Percentiles rank a stretch among this genome's conserved stretches.
These are phyloP conservation scores for Thecocarcelia acutangulata DNA, from an alignment of 2,888 invertebrate genomes.

Conservation along the genomic window DNA sequence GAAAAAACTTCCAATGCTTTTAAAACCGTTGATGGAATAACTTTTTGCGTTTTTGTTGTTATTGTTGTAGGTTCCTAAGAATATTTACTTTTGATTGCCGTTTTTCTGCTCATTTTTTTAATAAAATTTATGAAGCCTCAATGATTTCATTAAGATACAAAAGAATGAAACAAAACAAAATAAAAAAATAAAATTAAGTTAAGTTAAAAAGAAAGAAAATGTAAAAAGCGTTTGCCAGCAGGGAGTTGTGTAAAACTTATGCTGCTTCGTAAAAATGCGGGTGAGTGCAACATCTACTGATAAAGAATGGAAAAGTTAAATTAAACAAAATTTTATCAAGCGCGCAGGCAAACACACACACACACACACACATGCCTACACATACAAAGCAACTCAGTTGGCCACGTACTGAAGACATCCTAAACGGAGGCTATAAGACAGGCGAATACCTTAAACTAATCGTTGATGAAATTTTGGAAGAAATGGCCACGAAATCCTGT, in stretches of 20 bases:
- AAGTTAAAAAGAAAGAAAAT: conserved; percentile 21
- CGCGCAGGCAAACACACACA: background rate
- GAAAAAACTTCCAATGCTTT: too few species aligned
- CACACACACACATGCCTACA: background rate
- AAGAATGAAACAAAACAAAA: background rate
- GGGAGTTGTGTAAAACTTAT: background rate
- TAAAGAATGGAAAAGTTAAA: background rate
- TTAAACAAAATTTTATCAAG: background rate
- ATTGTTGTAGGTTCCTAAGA: conserved; percentile 7
- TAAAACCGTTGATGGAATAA: background rate
- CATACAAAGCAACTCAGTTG: background rate
- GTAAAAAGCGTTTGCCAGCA: background rate
- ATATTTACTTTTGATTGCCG: background rate
- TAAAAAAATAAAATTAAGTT: conserved; percentile 44
- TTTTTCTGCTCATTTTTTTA: conserved; percentile 37
- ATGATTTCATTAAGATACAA: conserved; percentile 40
- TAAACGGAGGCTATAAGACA: too few species aligned
- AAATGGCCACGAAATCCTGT: too few species aligned
- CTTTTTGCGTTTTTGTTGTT: conserved; percentile 35
- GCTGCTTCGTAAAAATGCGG: conserved; percentile 12
- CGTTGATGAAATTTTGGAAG: too few species aligned
- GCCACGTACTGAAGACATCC: too few species aligned
- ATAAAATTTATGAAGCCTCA: conserved; percentile 57
- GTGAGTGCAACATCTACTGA: conserved; percentile 17
- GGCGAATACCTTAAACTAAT: too few species aligned